Percentiles rank a stretch among this genome's conserved stretches.
Evolutionary conservation across 2,113 vertebrate genomes (phyloP).

Genomic region (human (Homo sapiens)): GRCh38 chr12:127290001-127290500

Average conservation of each 20-base stretch:
- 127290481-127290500: neutral
- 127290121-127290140: neutral
- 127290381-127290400: neutral
- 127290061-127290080: neutral
- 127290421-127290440: neutral
- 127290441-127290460: accelerated
- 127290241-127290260: neutral
- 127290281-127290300: neutral
- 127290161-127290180: neutral
- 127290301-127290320: neutral
- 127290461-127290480: accelerated
- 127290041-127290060: neutral
- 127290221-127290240: neutral
- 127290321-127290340: accelerated
- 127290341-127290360: accelerated
- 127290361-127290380: accelerated
- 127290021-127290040: neutral
- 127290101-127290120: neutral
- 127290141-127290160: neutral
- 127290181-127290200: accelerated
- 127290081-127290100: accelerated
- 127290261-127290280: neutral
- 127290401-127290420: neutral
- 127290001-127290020: neutral
- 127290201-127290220: accelerated